Conservation (phyloP, 2,797 vertebrate species). For the Ceryle rudis region DNA sequence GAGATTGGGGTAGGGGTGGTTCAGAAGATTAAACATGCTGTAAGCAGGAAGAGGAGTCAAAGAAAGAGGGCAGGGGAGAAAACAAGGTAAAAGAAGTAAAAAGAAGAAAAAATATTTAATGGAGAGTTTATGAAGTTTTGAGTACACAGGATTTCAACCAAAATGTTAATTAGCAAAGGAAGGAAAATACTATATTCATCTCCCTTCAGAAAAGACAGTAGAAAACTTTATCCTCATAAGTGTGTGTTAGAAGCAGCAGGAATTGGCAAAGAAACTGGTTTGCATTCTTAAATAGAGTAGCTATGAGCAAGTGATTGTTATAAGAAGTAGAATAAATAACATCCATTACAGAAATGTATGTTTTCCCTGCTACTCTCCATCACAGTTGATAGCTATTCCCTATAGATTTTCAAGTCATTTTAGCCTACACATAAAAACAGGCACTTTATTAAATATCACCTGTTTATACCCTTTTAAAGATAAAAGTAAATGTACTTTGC, state of each 20-base stretch:
- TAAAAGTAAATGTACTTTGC: constrained; percentile 39
- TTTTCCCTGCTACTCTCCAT: constrained; percentile 43
- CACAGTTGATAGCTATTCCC: constrained; percentile 46
- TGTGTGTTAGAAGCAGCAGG: not conserved
- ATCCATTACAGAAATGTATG: constrained; percentile 22
- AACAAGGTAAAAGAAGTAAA: not conserved
- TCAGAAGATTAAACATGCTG: not conserved
- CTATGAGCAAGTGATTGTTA: constrained; percentile 6
- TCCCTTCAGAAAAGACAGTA: not conserved
- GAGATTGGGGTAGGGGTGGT: not conserved
- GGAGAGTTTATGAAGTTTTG: not conserved
- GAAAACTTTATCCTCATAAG: not conserved
- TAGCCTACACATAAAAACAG: constrained; percentile 34
- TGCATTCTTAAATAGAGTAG: constrained; percentile 20
- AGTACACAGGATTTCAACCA: not conserved
- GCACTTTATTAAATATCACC: constrained; percentile 56
- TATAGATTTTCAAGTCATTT: constrained; percentile 54
- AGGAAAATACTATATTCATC: not conserved
- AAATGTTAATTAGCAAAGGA: not conserved
- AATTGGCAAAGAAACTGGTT: not conserved
- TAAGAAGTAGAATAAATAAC: constrained; percentile 61
- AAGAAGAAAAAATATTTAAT: not conserved
- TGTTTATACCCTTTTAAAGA: constrained; percentile 50
- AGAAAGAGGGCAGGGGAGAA: not conserved
- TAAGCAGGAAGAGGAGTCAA: not conserved